phyloP scores from a whole-genome alignment of 2,888 invertebrate species.

The Lepidochitona cinerea region DNA sequence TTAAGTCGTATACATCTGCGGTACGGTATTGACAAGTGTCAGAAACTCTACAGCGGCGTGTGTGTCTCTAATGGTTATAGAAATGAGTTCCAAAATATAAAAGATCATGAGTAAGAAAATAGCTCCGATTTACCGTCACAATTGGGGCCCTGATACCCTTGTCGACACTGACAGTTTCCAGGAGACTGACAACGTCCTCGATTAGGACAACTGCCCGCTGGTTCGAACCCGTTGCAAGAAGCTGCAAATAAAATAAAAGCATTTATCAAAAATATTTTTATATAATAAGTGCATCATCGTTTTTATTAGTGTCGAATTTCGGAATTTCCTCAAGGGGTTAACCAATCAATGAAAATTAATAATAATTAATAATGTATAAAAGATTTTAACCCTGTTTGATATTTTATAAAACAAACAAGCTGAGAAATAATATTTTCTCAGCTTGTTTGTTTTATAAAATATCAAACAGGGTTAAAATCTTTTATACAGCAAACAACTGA shows the following conservation, averaged over 20 bases:
- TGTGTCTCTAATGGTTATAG: neutral
- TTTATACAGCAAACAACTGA: no score
- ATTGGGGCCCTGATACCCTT: neutral
- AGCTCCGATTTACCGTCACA: neutral
- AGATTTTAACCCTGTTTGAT: no score
- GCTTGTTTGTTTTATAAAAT: no score
- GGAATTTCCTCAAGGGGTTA: no score
- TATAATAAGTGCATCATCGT: neutral
- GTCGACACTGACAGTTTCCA: neutral
- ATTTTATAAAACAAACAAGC: no score
- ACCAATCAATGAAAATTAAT: no score
- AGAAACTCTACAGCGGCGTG: no score
- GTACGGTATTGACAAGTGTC: neutral
- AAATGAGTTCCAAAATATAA: neutral
- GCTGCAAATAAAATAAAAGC: neutral
- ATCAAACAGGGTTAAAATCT: no score
- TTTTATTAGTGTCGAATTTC: neutral
- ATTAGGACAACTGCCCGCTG: neutral
- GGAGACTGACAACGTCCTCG: neutral
- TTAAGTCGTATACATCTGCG: no score
- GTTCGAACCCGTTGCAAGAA: neutral
- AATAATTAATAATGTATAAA: no score
- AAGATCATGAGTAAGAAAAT: neutral
- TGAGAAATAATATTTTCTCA: no score
- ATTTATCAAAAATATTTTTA: neutral